Evolutionary conservation across 1,140 invertebrate species (phyloP).

Genomic region (Drosophila persimilis): DNA sequence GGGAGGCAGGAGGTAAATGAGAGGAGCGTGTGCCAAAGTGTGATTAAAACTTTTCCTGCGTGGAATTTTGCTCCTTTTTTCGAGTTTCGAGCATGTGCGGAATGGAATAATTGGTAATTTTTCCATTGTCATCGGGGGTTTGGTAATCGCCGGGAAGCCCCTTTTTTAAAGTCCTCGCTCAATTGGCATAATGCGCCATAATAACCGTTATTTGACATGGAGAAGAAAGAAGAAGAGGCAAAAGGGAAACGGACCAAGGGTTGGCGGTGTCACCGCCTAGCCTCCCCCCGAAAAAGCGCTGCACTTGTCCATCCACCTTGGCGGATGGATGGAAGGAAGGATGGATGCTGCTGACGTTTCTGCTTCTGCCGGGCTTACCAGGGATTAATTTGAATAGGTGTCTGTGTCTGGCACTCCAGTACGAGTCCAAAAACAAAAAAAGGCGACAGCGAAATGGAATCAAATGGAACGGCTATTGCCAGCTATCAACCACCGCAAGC

Average conservation of each 20-base stretch:
- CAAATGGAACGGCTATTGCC: slow-evolving; percentile 37
- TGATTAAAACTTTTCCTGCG: slow-evolving; percentile 73
- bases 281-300: slow-evolving; percentile 3
- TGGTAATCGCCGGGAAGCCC: slow-evolving; percentile 54
- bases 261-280: slow-evolving; percentile 8
- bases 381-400: slow-evolving; percentile 78
- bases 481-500: slow-evolving; percentile 63
- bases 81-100: not conserved
- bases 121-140: slow-evolving; percentile 36
- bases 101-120: slow-evolving; percentile 25
- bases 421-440: slow-evolving; percentile 64
- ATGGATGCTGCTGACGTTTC: slow-evolving; percentile 31
- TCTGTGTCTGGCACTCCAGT: slow-evolving; percentile 54
- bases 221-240: slow-evolving; percentile 6
- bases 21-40: slow-evolving; percentile 72
- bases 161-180: slow-evolving; percentile 46
- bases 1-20: slow-evolving; percentile 60
- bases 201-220: slow-evolving; percentile 53
- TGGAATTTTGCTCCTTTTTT: slow-evolving; percentile 16
- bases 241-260: slow-evolving; percentile 26
- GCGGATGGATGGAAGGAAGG: not conserved
- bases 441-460: slow-evolving; percentile 39
- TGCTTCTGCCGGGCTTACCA: slow-evolving; percentile 66
- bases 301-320: slow-evolving; percentile 27
- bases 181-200: slow-evolving; percentile 57